These are phyloP conservation scores for Danio choprae DNA, from an alignment of 2,797 vertebrate species.

Conservation along the genomic window DNA sequence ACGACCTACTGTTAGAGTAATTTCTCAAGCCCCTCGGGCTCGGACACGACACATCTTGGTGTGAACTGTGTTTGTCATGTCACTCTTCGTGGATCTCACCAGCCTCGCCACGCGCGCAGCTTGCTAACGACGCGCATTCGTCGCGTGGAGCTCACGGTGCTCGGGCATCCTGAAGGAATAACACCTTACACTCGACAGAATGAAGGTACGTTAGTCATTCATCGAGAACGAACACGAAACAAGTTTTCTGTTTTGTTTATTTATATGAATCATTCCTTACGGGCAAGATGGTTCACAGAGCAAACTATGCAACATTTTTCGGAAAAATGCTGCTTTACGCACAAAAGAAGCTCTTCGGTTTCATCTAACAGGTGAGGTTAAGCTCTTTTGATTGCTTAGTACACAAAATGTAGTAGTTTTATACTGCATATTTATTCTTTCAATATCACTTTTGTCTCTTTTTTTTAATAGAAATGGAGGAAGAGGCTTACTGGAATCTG, in stretches of 20 bases:
- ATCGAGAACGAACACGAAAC: neutral
- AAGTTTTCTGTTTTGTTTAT: neutral
- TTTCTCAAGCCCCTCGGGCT: conserved; percentile 53
- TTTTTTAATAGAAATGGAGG: conserved; percentile 21
- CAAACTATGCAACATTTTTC: neutral
- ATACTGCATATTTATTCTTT: neutral
- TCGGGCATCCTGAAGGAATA: conserved; percentile 8
- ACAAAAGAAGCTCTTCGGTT: neutral
- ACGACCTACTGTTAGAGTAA: conserved; percentile 33
- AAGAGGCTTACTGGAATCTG: neutral
- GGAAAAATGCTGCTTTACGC: neutral
- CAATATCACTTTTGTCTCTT: conserved; percentile 3
- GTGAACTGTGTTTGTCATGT: conserved; percentile 41
- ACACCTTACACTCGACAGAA: neutral
- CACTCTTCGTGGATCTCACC: neutral
- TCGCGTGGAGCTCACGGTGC: conserved; percentile 11
- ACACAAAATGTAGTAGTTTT: neutral
- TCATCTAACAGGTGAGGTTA: conserved; percentile 24
- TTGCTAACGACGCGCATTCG: conserved; percentile 42
- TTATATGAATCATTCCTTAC: neutral
- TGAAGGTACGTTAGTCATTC: neutral
- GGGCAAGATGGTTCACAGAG: neutral
- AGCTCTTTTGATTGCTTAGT: neutral
- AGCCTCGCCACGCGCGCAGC: conserved; percentile 12
- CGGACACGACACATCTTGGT: conserved; percentile 63